Conservation (phyloP, 2,888 invertebrate genomes). For the Tenthredo amoena region DNA sequence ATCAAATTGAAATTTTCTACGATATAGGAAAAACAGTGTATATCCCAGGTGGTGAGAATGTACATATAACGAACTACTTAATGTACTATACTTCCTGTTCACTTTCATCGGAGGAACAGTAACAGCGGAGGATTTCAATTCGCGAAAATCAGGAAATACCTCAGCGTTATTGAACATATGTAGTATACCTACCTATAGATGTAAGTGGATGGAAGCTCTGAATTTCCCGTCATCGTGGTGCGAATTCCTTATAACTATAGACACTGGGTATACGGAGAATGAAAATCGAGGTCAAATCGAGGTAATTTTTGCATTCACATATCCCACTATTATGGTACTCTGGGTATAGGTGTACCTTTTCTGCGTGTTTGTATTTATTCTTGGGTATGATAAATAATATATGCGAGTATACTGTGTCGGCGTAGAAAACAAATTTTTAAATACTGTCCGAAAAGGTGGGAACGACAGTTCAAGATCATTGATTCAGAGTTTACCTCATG, state of each 20-base stretch:
- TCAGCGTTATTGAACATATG: background rate
- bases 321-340: background rate
- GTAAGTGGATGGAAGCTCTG: background rate
- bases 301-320: background rate
- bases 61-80: background rate
- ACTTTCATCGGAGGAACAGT: background rate
- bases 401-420: background rate
- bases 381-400: background rate
- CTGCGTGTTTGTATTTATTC: background rate
- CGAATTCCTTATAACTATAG: background rate
- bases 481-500: background rate
- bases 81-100: background rate
- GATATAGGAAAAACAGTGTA: background rate
- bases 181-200: background rate
- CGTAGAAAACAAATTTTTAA: background rate
- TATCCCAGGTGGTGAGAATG: background rate
- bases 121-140: background rate
- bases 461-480: background rate
- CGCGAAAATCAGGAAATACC: background rate
- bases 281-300: slow-evolving; percentile 25
- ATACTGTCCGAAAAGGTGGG: background rate
- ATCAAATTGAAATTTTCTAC: background rate
- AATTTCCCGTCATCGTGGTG: background rate
- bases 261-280: background rate
- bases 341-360: background rate